A percentile compares a stretch with the other conserved stretches of the same genome.
phyloP scores from a whole-genome alignment of 1,140 invertebrate species.

The Periplaneta americana region DNA sequence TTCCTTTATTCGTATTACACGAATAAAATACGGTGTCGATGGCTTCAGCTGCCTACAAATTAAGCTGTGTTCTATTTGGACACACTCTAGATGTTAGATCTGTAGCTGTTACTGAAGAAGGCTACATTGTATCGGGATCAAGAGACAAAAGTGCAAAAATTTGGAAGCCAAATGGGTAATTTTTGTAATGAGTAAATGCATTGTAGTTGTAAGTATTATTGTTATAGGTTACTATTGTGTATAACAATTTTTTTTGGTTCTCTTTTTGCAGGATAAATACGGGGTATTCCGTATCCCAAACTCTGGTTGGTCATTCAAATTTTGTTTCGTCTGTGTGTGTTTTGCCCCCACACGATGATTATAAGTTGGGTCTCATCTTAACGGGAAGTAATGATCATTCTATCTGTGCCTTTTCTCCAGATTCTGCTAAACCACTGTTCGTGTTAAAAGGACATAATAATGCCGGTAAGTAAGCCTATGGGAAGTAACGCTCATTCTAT shows the following conservation, averaged over 20 bases:
- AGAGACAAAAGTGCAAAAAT: constrained; percentile 79
- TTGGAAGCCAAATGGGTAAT: constrained; percentile 75
- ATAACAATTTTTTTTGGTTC: background rate
- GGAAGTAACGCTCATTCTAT: constrained; percentile 86
- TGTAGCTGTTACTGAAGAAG: constrained; percentile 58
- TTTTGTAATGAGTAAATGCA: constrained; percentile 8
- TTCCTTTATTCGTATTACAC: background rate
- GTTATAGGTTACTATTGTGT: background rate
- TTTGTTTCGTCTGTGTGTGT: constrained; percentile 78
- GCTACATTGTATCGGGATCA: constrained; percentile 75
- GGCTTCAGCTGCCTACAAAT: constrained; percentile 49
- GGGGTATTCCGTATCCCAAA: constrained; percentile 52
- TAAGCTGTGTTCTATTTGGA: constrained; percentile 67
- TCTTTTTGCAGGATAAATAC: constrained; percentile 42
- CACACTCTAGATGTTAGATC: constrained; percentile 81
- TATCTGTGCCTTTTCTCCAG: constrained; percentile 68
- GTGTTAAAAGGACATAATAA: constrained; percentile 75
- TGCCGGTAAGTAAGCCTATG: constrained; percentile 66
- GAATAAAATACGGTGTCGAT: background rate
- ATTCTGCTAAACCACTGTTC: constrained; percentile 49
- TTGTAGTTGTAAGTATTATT: background rate
- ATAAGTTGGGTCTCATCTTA: constrained; percentile 71
- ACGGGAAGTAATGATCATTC: constrained; percentile 86
- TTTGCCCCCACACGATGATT: constrained; percentile 57
- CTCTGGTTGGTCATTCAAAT: constrained; percentile 75